phyloP scores from a whole-genome alignment of 2,797 vertebrate species.

The Argya squamiceps region DNA sequence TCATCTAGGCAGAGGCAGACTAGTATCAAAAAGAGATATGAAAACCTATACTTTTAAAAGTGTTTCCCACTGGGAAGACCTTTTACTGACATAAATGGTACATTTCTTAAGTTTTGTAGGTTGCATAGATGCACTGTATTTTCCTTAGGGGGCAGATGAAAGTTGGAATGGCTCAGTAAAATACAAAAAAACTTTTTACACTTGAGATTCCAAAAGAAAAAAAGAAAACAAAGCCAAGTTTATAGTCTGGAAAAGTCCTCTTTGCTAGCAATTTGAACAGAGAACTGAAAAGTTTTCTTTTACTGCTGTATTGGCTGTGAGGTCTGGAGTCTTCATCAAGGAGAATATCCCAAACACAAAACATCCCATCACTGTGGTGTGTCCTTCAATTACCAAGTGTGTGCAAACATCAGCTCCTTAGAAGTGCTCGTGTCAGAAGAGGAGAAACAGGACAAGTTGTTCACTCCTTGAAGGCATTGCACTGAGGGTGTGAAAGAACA shows the following conservation, averaged over 20 bases:
- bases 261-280: not conserved
- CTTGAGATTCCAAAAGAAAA: not conserved
- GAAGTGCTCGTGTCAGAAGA: not conserved
- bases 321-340: not conserved
- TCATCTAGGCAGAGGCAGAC: not conserved
- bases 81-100: not conserved
- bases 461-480: not conserved
- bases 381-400: not conserved
- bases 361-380: accelerated
- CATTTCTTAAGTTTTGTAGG: not conserved
- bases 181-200: not conserved
- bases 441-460: not conserved
- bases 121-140: not conserved
- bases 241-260: not conserved
- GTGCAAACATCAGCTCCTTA: not conserved
- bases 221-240: not conserved
- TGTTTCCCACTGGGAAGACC: not conserved
- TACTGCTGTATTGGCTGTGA: accelerated
- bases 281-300: not conserved
- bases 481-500: not conserved
- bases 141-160: not conserved
- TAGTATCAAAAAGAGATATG: not conserved
- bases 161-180: not conserved
- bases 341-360: not conserved
- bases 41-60: not conserved